phyloP scores from a whole-genome alignment of 2,113 vertebrate genomes.

The Catagonus wagneri region DNA sequence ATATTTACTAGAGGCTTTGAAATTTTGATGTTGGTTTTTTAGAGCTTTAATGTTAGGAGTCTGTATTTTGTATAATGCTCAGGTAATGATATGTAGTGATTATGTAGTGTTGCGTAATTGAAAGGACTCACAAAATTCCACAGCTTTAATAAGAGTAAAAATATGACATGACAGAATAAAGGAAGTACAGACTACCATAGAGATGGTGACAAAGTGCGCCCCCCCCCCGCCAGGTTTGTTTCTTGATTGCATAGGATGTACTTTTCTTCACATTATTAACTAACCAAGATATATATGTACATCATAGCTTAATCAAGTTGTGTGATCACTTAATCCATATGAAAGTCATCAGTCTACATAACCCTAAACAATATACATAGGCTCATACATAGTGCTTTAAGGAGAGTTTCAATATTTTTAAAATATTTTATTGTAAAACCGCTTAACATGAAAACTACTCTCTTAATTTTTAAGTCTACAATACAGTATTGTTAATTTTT shows the following conservation, averaged over 20 bases:
- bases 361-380: background rate
- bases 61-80: background rate
- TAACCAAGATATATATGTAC: no score
- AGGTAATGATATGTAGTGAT: background rate
- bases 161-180: background rate
- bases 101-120: background rate
- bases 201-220: background rate
- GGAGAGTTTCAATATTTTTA: background rate
- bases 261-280: background rate
- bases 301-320: background rate
- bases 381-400: background rate
- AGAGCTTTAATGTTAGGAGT: background rate
- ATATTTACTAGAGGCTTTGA: background rate
- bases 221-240: background rate
- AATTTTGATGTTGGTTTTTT: background rate
- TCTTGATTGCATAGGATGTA: background rate
- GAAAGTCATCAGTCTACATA: background rate
- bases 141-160: background rate
- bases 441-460: background rate
- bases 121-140: background rate
- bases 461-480: background rate
- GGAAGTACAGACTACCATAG: background rate
- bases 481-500: background rate
- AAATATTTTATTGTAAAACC: background rate
- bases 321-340: background rate